Evolutionary conservation across 1,140 invertebrate species (phyloP), one percentile per base, ranked within the genome.

Genomic region (Batillaria attramentaria): DNA sequence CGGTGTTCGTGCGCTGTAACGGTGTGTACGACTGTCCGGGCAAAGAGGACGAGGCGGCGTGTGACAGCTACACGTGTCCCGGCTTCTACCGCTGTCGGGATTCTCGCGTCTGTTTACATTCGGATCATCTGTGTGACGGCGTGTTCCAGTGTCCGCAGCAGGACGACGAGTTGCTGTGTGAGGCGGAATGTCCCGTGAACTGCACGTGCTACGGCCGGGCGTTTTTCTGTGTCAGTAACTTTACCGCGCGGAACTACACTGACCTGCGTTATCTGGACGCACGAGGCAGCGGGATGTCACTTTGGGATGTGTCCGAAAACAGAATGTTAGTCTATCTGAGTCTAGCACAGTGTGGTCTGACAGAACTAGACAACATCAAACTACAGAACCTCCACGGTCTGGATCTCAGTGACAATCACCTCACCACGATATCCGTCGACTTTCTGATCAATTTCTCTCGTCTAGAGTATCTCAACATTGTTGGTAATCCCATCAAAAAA

Each of bases 81-180:
- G 79, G 79, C 20, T 76, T 46, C 43, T 76, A 65, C 24, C 73
- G 33, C 13, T 80, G 79, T 69, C 72, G 35, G 0, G 60, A 35
- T 8, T 28, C 75, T 4, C 31, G 37, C 28, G 24, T 46, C 42
- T 80, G 79, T 66, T 18, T 80, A 16, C 46, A 62, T 20, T 35
- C 42, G 43, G n/a, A 39, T 18, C 42, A 76, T 33, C 28, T 80
- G 37, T 80, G 79, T 43, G 79, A 80, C 50, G 72, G 57, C 10
- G 8, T 46, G 0, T 28, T 28, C 13, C 79, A 80, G 8, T 80
- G 79, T 69, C 72, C 72, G 39, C 6, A 31, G 33, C 13, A 31
- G 18, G 72, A 74, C 57, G 72, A 74, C 18, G 72, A 74, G 39
- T 46, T 74, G 72, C 33, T 54, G 46, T 69, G 66, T n/a, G 31